Base-by-base conservation (phyloP, 2,888 invertebrate species). In the Muschampia plurimacula region DNA sequence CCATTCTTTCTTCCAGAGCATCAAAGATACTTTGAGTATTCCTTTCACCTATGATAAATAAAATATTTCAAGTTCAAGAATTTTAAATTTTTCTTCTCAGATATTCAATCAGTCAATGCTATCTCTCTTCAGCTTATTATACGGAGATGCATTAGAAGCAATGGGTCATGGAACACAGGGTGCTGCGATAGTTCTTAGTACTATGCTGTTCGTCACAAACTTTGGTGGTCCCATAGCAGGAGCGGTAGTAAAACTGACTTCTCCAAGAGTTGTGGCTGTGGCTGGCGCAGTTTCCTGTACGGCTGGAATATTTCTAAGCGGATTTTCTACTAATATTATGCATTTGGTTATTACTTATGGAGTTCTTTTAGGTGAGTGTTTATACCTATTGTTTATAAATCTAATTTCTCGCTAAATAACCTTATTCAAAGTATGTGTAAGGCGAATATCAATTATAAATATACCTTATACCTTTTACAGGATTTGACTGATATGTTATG, bases 51-150 rank as follows among this genome's bases (percentile, higher is more conserved):
- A 32, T 32, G 4, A 32, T n/a, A 60, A n/a, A 15, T 12, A 13
- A 32, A 32, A 59, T 9, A 32, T 4, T 32, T 13, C 32, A 2
- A n/a, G 60, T 60, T 39, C 60, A 60, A 60, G 36, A 6, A n/a
- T 13, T 36, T 60, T 60, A 63, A 13, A 13, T 36, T 32, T 28
- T 69, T 62, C 71, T 70, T 82, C 91, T 88, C 86, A 96, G 96
- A 95, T 96, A 86, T 96, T 96, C 78, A 97, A 96, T 84, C 96
- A 97, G 84, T 96, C 97, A 2, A 95, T 97, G 85, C 91, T 96
- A 76, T 96, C 97, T 5, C 92, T 96, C 62, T 97, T 96, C 85
- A 96, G 97, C 73, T 92, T 97, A 70, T 89, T 97, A 46, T 97
- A 96, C 78, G 96, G 96, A 60, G 96, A 96, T 77, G 94, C 96